Evolutionary conservation across 2,113 vertebrate genomes (phyloP).

Genomic region (Engraulis encrasicolus): DNA sequence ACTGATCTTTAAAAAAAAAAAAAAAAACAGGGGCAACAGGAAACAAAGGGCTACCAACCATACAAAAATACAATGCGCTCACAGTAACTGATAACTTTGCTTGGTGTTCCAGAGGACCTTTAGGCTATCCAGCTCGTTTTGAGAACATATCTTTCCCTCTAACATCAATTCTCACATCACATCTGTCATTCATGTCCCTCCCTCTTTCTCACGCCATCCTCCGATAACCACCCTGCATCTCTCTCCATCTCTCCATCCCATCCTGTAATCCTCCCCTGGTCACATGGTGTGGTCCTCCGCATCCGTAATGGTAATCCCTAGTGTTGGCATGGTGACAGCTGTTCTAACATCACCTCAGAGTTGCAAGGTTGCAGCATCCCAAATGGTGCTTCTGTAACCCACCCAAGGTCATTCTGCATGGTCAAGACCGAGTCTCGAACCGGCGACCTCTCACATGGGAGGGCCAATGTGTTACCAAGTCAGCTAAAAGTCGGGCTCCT

Average conservation of each 20-base stretch:
- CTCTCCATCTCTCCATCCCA: neutral
- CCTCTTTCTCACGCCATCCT: neutral
- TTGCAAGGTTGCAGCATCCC: neutral
- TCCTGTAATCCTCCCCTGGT: constrained; percentile 28
- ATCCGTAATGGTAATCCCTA: constrained; percentile 47
- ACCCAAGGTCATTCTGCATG: too few species aligned
- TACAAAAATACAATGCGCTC: neutral
- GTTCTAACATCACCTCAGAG: neutral
- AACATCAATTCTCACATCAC: neutral
- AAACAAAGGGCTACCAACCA: neutral
- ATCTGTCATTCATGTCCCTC: neutral
- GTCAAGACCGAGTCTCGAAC: too few species aligned
- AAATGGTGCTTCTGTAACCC: too few species aligned
- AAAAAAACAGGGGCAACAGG: too few species aligned
- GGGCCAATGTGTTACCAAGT: too few species aligned
- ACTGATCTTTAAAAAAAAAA: too few species aligned
- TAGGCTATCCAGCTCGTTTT: neutral
- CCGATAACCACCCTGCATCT: neutral
- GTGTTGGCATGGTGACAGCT: constrained; percentile 32
- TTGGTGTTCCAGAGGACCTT: neutral
- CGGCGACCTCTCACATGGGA: too few species aligned
- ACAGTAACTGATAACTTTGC: neutral
- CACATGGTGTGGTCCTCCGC: constrained; percentile 22
- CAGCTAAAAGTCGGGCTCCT: too few species aligned
- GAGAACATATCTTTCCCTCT: neutral